Conservation (phyloP, 2,797 vertebrate genomes). For the Hyperoplus immaculatus region DNA sequence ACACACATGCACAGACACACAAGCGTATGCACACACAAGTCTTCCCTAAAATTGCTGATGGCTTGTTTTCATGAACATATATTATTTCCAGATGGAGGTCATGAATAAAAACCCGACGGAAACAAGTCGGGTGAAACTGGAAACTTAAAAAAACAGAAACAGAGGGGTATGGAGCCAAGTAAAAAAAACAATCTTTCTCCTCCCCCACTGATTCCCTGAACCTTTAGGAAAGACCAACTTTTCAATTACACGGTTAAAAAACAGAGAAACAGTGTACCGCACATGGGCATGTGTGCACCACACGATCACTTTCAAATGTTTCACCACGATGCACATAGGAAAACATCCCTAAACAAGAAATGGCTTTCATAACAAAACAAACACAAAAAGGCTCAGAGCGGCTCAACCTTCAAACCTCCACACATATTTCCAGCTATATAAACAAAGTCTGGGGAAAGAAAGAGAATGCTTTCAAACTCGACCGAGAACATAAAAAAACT, state of each 20-base stretch:
- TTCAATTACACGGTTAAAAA: constrained; percentile 72
- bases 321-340: constrained; percentile 46
- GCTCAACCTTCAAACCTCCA: constrained; percentile 42
- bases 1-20: constrained; percentile 31
- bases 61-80: constrained; percentile 86
- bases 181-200: constrained; percentile 71
- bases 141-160: constrained; percentile 86
- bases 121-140: constrained; percentile 86
- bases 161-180: constrained; percentile 65
- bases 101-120: constrained; percentile 86
- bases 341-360: constrained; percentile 60
- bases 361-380: constrained; percentile 42
- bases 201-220: constrained; percentile 60
- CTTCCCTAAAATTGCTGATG: constrained; percentile 82
- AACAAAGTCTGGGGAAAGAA: constrained; percentile 59
- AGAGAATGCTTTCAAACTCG: constrained; percentile 60
- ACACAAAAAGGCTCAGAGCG: constrained; percentile 17
- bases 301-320: constrained; percentile 43
- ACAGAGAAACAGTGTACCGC: constrained; percentile 70
- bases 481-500: constrained; percentile 50
- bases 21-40: constrained; percentile 38
- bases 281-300: constrained; percentile 50
- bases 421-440: constrained; percentile 63
- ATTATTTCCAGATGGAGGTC: constrained; percentile 90
- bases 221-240: constrained; percentile 61